A percentile compares a stretch with the other conserved stretches of the same genome.
Evolutionary conservation across 2,113 vertebrate species (phyloP).

Genomic region (Origma solitaria): DNA sequence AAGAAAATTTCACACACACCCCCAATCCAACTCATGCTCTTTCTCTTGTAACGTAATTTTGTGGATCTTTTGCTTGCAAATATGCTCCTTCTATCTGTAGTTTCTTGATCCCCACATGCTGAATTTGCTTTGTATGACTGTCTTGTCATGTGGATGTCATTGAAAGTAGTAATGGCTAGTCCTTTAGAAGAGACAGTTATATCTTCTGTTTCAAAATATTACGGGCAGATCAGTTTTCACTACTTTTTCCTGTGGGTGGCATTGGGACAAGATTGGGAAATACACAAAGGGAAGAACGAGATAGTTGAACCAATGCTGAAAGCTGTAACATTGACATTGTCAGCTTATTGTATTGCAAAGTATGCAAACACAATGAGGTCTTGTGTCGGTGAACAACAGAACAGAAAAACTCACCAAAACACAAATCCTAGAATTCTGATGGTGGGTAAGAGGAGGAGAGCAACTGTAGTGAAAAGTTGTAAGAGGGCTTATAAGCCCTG

Average conservation of each 20-base stretch:
- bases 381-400: not conserved
- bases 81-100: fast-evolving
- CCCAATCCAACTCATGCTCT: not conserved
- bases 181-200: not conserved
- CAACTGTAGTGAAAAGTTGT: not conserved
- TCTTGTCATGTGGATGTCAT: not conserved
- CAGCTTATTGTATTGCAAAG: not conserved
- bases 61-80: not conserved
- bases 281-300: not conserved
- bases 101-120: not conserved
- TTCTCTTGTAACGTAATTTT: not conserved
- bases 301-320: not conserved
- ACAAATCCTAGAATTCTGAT: not conserved
- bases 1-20: not conserved
- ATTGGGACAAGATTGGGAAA: not conserved
- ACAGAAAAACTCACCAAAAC: not conserved
- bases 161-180: not conserved
- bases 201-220: not conserved
- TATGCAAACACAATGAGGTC: not conserved
- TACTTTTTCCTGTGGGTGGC: not conserved
- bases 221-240: not conserved
- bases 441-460: not conserved
- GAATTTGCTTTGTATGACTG: not conserved
- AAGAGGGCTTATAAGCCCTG: not conserved
- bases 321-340: not conserved